Base-by-base conservation (phyloP, 2,113 vertebrate species). In the Nyctibius bracteatus region DNA sequence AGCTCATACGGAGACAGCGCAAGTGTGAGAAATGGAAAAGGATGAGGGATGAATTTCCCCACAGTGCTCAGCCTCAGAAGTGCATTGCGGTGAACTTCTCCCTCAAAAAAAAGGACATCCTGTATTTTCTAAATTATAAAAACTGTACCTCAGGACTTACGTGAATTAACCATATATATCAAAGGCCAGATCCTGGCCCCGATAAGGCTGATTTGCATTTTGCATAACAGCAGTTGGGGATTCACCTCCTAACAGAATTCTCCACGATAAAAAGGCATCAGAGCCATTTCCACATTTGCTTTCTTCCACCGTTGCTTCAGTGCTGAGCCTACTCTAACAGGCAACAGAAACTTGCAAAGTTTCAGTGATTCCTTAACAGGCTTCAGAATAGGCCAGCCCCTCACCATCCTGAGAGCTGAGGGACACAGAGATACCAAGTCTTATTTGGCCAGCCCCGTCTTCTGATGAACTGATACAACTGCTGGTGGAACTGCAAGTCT, bases 191-290 rank as follows among this genome's bases (percentile, higher is more conserved):
- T 94, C 44, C 49, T 82, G 57, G 35, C 61, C 70, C 72, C 57
- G 94, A 95, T 92, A 92, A 86, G 52, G 47, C 7, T 84, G 35
- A 84, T 89, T 57, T 92, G 81, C 57, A 79, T 95, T 89, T 31
- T 91, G 74, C 20, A 8, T 52, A 87, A 72, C 35, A 81, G 78
- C 78, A 92, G 84, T 9, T 94, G 93, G 90, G 91, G 87, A 87
- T 95, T 94, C 87, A 94, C 94, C 81, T 66, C 80, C 62, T 72
- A 96, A 92, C 73, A 92, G 81, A 86, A 95, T 68, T 85, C 84
- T 87, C 41, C 75, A 59, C 8, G 3, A 72, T 49, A 67, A 71
- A 95, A 94, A 91, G 78, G 49, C 84, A 81, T 27, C 41, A 72
- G 39, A 93, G 57, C 33, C 57, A 79, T 43, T 85, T 82, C 52